A percentile compares a stretch with the other conserved stretches of the same genome.
Conservation (phyloP, 2,797 vertebrate genomes). For the Natrix natrix region DNA sequence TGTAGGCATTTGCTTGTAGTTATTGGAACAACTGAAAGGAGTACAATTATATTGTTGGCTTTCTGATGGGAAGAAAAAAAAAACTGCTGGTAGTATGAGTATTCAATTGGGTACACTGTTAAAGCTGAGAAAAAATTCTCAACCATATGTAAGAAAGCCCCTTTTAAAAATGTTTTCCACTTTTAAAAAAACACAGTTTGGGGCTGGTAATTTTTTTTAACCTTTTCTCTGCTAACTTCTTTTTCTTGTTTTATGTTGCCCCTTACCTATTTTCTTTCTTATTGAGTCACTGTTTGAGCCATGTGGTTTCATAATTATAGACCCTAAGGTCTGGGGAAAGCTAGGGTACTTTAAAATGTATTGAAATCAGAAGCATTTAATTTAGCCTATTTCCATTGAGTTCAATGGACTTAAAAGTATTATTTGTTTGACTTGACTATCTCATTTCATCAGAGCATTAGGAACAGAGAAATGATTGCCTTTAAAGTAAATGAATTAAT, state of each 20-base stretch:
- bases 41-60: constrained; percentile 1
- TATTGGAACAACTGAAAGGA: constrained; percentile 18
- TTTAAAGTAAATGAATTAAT: background rate
- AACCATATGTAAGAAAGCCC: background rate
- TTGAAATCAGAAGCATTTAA: background rate
- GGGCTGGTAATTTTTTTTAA: background rate
- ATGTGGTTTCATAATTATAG: background rate
- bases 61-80: background rate
- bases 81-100: background rate
- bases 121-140: background rate
- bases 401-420: background rate
- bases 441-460: background rate
- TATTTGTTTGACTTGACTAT: background rate
- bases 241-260: background rate
- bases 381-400: background rate
- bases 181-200: background rate
- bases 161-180: background rate
- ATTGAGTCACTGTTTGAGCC: background rate
- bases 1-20: constrained; percentile 26
- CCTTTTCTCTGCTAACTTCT: background rate
- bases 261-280: background rate
- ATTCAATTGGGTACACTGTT: background rate
- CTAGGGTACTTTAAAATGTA: background rate
- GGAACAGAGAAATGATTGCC: background rate
- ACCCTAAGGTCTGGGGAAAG: background rate